Evolutionary conservation across 2,113 vertebrate genomes (phyloP).

Genomic region (Cacatua alba): DNA sequence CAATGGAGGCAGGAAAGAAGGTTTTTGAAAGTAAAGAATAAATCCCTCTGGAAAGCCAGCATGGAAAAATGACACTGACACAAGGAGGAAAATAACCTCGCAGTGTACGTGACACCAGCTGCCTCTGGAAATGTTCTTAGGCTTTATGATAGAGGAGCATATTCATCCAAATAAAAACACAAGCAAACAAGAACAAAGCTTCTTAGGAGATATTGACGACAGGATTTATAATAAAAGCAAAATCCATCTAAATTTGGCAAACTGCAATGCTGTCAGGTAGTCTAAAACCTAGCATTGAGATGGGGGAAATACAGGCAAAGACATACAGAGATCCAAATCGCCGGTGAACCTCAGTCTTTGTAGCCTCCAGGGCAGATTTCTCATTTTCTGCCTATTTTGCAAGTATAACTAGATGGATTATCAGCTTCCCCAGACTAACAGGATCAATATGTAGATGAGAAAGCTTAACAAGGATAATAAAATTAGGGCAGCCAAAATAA

Average conservation of each 20-base stretch:
- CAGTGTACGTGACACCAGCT: not conserved
- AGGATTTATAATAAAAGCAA: not conserved
- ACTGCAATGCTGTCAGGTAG: not conserved
- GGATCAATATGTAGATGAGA: slow-evolving; percentile 13
- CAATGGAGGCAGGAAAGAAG: fast-evolving
- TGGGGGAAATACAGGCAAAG: not conserved
- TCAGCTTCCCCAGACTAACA: slow-evolving; percentile 26
- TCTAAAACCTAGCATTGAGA: not conserved
- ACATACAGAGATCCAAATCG: not conserved
- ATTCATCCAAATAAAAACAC: slow-evolving; percentile 2
- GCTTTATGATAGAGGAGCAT: not conserved
- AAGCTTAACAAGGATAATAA: slow-evolving; percentile 15
- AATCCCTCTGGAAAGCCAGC: slow-evolving; percentile 6
- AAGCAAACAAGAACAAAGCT: not conserved
- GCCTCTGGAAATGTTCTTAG: slow-evolving; percentile 7
- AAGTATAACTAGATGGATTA: not conserved
- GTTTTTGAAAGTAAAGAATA: not conserved
- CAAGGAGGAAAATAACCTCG: not conserved
- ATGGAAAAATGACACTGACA: slow-evolving; percentile 13
- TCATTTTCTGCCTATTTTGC: slow-evolving; percentile 1
- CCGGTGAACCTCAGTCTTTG: not conserved
- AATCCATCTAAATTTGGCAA: not conserved
- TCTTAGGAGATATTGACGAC: not conserved
- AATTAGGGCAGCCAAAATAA: slow-evolving; percentile 31
- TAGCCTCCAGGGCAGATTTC: not conserved